A percentile compares a stretch with the other conserved stretches of the same genome.
phyloP scores from a whole-genome alignment of 1,140 invertebrate species.

The Trichomalopsis sarcophagae region DNA sequence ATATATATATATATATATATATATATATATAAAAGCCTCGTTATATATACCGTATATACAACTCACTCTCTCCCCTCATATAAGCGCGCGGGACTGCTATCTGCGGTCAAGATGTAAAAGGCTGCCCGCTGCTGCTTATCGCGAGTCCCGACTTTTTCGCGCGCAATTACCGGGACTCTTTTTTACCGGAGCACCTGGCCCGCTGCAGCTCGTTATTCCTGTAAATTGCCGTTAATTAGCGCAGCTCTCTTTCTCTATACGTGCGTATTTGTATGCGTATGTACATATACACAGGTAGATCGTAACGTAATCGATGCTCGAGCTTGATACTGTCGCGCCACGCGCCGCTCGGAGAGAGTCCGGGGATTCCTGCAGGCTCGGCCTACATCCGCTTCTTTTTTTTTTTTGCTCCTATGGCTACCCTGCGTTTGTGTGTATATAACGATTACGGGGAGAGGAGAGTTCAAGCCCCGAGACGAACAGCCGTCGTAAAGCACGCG shows the following conservation, averaged over 20 bases:
- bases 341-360: slow-evolving; percentile 27
- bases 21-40: too few relatives aligned
- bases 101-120: slow-evolving; percentile 34
- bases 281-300: background rate
- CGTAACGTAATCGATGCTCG: slow-evolving; percentile 18
- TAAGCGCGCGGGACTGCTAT: background rate
- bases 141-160: slow-evolving; percentile 39
- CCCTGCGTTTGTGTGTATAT: background rate
- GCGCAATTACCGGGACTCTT: slow-evolving; percentile 55
- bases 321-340: slow-evolving; percentile 52
- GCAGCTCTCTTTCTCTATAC: slow-evolving; percentile 24
- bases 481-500: slow-evolving; percentile 61
- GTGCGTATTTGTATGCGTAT: background rate
- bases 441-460: background rate
- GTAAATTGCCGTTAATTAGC: slow-evolving; percentile 62
- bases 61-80: background rate
- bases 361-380: background rate
- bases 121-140: slow-evolving; percentile 2
- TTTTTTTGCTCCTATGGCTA: too few relatives aligned
- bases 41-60: background rate
- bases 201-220: slow-evolving; percentile 58
- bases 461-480: background rate
- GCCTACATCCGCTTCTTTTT: background rate
- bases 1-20: too few relatives aligned
- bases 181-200: slow-evolving; percentile 49